These are phyloP conservation scores for Macrosteles quadrilineatus DNA, from an alignment of 1,140 invertebrate species.

Conservation along the genomic window DNA sequence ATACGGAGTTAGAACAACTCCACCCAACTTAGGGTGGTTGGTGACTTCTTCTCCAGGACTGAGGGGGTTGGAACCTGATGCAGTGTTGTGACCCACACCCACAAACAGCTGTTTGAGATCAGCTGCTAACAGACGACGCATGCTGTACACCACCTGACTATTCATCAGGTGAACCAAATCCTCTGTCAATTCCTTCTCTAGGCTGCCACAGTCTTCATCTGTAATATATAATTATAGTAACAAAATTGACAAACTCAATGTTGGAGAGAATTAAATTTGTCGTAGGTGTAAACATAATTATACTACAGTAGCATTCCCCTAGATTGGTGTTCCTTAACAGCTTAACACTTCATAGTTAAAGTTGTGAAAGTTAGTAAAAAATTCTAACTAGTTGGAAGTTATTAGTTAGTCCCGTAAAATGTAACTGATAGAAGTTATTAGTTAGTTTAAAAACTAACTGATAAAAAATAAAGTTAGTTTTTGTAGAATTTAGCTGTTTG, in stretches of 20 bases:
- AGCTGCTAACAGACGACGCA: conserved; percentile 81
- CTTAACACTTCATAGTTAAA: too few species aligned
- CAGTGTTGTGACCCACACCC: conserved; percentile 48
- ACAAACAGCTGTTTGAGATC: conserved; percentile 80
- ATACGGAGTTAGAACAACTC: conserved; percentile 76
- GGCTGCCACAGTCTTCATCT: conserved; percentile 44
- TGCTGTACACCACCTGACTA: conserved; percentile 75
- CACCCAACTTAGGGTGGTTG: conserved; percentile 75
- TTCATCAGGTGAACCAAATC: conserved; percentile 78
- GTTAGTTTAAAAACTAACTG: too few species aligned
- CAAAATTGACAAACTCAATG: neutral
- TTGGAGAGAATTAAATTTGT: neutral
- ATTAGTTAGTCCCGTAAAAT: too few species aligned
- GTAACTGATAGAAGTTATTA: too few species aligned
- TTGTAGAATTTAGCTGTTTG: too few species aligned
- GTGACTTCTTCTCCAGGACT: conserved; percentile 59
- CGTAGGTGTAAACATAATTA: neutral
- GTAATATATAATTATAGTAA: too few species aligned
- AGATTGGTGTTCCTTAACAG: conserved; percentile 1
- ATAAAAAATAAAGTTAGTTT: too few species aligned
- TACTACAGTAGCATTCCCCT: conserved; percentile 9
- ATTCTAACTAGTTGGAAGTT: too few species aligned
- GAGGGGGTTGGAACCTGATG: conserved; percentile 67
- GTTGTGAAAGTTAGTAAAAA: too few species aligned
- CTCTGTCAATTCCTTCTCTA: conserved; percentile 61